Conservation (phyloP, 2,113 vertebrate genomes). For the Engystomops pustulosus region DNA sequence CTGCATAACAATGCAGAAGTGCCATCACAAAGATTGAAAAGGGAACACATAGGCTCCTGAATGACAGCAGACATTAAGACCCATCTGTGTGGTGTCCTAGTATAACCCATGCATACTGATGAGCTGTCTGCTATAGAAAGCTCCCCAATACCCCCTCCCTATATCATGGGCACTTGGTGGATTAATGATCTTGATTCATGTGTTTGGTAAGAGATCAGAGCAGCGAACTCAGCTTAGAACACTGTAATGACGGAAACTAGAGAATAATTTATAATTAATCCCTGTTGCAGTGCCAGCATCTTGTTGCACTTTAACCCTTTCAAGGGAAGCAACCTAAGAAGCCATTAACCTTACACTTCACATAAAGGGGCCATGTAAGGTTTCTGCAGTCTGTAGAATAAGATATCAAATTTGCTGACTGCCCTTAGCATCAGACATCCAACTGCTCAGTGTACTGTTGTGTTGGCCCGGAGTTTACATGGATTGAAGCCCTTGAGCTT, state of each 20-base stretch:
- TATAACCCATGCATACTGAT: slow-evolving; percentile 45
- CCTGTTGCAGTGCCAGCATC: background rate
- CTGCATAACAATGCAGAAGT: slow-evolving; percentile 1
- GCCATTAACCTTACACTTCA: slow-evolving; percentile 17
- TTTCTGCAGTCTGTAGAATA: background rate
- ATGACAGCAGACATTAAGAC: slow-evolving; percentile 31
- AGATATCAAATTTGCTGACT: slow-evolving; percentile 22
- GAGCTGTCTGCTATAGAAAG: slow-evolving; percentile 36
- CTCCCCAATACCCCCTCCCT: background rate
- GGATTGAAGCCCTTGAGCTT: slow-evolving; percentile 32
- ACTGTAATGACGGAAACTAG: slow-evolving; percentile 27
- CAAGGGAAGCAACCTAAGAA: background rate
- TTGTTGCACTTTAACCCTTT: slow-evolving; percentile 34
- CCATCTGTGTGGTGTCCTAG: slow-evolving; percentile 43
- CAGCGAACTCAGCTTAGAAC: slow-evolving; percentile 42
- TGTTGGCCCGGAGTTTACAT: background rate
- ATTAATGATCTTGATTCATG: slow-evolving; percentile 54
- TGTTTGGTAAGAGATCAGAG: slow-evolving; percentile 37
- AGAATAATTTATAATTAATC: slow-evolving; percentile 52
- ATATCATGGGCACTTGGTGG: slow-evolving; percentile 29
- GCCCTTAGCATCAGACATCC: background rate
- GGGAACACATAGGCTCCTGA: slow-evolving; percentile 15
- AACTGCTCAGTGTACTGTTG: slow-evolving; percentile 24
- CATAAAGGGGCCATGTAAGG: background rate
- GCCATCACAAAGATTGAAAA: slow-evolving; percentile 24